Conservation (phyloP, 2,888 invertebrate species). For the Rhagophthalmus giganteus region DNA sequence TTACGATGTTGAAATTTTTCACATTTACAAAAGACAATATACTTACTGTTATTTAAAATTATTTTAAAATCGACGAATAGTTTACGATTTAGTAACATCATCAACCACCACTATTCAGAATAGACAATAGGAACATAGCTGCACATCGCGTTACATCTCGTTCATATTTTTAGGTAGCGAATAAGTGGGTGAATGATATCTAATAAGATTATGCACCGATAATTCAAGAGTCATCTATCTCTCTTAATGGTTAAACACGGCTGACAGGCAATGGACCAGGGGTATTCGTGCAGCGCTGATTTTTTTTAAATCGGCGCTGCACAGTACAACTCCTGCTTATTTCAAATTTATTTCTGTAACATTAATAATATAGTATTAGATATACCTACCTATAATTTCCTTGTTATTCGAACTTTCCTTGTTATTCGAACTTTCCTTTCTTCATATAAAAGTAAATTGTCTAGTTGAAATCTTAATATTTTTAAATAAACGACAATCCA, state of each 20-base stretch:
- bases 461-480: constrained; percentile 33
- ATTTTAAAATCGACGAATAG: no score
- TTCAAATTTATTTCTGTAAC: constrained; percentile 48
- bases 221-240: constrained; percentile 52
- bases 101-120: no score
- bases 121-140: no score
- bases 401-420: constrained; percentile 25
- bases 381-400: no score
- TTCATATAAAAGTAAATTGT: constrained; percentile 23
- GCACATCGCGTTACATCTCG: constrained; percentile 29
- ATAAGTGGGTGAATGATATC: constrained; percentile 34
- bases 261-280: constrained; percentile 30
- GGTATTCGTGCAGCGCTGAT: constrained; percentile 29
- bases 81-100: no score
- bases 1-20: no score
- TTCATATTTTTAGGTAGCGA: constrained; percentile 37
- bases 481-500: constrained; percentile 50
- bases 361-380: constrained; percentile 29
- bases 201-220: constrained; percentile 29
- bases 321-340: constrained; percentile 31
- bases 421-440: constrained; percentile 22
- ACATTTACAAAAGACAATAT: no score
- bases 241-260: constrained; percentile 47
- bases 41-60: no score
- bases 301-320: constrained; percentile 26